phyloP scores from a whole-genome alignment of 2,113 vertebrate genomes.

The Tyto alba region DNA sequence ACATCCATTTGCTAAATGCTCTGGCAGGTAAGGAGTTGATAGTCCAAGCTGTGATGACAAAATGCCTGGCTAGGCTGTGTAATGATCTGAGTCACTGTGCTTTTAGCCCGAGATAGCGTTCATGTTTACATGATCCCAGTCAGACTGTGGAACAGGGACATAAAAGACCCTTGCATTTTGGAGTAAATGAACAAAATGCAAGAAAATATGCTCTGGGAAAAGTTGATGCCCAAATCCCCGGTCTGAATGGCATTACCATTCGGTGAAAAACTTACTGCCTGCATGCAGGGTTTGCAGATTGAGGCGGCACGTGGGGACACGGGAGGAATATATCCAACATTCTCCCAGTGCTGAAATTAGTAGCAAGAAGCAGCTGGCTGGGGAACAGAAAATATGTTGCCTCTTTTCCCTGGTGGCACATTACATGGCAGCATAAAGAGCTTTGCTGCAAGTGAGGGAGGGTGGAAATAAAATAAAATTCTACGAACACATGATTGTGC shows the following conservation, averaged over 20 bases:
- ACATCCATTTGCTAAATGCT: background rate
- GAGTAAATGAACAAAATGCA: background rate
- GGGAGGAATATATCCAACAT: background rate
- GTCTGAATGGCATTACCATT: background rate
- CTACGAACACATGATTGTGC: background rate
- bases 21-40: background rate
- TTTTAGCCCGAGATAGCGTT: background rate
- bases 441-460: too few species aligned
- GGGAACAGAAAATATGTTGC: background rate
- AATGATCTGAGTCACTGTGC: background rate
- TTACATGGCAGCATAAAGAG: too few species aligned
- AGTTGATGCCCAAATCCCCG: background rate
- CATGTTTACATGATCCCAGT: background rate
- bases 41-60: background rate
- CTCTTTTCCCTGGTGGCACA: background rate
- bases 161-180: background rate
- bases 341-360: background rate
- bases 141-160: accelerated
- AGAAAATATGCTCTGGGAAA: background rate
- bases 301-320: accelerated
- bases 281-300: background rate
- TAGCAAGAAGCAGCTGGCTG: background rate
- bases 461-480: too few species aligned
- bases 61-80: background rate
- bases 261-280: background rate